A percentile compares a stretch with the other conserved stretches of the same genome.
These are phyloP conservation scores for Ictalurus punctatus DNA, from an alignment of 2,113 vertebrate genomes.

Conservation along the genomic window DNA sequence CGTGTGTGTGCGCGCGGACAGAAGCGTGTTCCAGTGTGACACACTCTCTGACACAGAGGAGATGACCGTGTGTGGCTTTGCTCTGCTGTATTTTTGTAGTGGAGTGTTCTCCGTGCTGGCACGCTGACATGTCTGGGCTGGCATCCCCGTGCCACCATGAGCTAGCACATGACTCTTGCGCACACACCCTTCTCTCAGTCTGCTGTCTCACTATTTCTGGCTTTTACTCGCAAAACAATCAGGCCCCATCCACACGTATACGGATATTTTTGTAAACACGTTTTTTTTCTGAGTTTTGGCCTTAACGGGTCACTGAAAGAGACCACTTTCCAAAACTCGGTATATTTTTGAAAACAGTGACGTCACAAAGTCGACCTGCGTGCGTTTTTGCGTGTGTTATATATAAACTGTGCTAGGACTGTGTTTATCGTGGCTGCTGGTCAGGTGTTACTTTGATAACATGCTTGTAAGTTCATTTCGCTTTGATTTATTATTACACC, in stretches of 20 bases:
- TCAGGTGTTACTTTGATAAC: background rate
- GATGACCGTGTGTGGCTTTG: conserved; percentile 11
- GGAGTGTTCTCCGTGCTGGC: conserved; percentile 40
- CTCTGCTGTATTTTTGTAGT: conserved; percentile 42
- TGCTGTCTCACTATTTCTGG: conserved; percentile 43
- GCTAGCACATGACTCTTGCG: conserved; percentile 44
- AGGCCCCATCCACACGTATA: background rate
- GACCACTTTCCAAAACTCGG: background rate
- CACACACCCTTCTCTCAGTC: conserved; percentile 42
- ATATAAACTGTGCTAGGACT: background rate
- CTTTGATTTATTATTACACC: background rate
- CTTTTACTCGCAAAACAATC: conserved; percentile 23
- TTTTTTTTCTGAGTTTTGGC: background rate
- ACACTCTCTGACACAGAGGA: conserved; percentile 27
- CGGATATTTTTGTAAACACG: background rate
- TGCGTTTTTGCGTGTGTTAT: too few species aligned
- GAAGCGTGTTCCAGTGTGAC: conserved; percentile 12
- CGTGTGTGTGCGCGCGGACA: conserved; percentile 23
- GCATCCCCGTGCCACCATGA: conserved; percentile 40
- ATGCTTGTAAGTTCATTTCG: background rate
- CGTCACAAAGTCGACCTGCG: background rate
- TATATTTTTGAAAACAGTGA: background rate
- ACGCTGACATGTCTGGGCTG: conserved; percentile 49
- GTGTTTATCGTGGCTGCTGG: background rate
- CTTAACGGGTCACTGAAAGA: background rate